phyloP scores from a whole-genome alignment of 1,140 invertebrate genomes.

The Bilobella aurantiaca region DNA sequence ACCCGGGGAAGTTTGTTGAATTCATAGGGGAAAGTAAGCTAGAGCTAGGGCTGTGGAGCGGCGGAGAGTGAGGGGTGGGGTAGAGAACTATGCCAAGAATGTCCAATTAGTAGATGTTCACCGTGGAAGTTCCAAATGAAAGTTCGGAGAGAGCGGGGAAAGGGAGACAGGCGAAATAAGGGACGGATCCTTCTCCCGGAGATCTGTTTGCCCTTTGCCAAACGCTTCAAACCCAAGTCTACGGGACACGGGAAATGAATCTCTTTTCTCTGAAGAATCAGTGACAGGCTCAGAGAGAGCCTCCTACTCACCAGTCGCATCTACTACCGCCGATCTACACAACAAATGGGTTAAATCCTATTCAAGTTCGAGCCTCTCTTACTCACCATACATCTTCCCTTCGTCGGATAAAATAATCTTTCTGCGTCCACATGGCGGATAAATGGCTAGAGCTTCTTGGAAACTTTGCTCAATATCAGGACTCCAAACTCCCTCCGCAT shows the following conservation, averaged over 20 bases:
- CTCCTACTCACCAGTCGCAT: too few species aligned
- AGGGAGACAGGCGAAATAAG: constrained; percentile 20
- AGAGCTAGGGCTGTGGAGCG: constrained; percentile 19
- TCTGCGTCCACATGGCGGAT: constrained; percentile 94
- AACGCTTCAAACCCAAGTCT: too few species aligned
- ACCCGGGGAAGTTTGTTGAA: constrained; percentile 21
- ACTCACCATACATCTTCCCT: constrained; percentile 99
- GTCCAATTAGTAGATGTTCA: constrained; percentile 35
- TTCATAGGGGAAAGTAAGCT: not conserved
- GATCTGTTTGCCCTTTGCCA: too few species aligned
- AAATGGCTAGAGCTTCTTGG: constrained; percentile 98
- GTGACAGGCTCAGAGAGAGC: too few species aligned
- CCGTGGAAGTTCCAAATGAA: not conserved
- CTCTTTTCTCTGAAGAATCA: too few species aligned
- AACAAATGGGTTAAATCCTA: too few species aligned
- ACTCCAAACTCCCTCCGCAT: constrained; percentile 99
- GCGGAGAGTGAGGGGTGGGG: constrained; percentile 18
- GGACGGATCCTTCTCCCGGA: too few species aligned
- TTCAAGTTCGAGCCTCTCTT: too few species aligned
- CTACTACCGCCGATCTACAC: too few species aligned
- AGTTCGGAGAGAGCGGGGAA: constrained; percentile 3
- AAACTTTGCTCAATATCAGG: constrained; percentile 99
- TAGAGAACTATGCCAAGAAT: constrained; percentile 36
- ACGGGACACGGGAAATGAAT: too few species aligned
- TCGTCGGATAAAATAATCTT: constrained; percentile 99